These are phyloP conservation scores for Drosophila siamana DNA, from an alignment of 2,888 invertebrate genomes.

Conservation along the genomic window DNA sequence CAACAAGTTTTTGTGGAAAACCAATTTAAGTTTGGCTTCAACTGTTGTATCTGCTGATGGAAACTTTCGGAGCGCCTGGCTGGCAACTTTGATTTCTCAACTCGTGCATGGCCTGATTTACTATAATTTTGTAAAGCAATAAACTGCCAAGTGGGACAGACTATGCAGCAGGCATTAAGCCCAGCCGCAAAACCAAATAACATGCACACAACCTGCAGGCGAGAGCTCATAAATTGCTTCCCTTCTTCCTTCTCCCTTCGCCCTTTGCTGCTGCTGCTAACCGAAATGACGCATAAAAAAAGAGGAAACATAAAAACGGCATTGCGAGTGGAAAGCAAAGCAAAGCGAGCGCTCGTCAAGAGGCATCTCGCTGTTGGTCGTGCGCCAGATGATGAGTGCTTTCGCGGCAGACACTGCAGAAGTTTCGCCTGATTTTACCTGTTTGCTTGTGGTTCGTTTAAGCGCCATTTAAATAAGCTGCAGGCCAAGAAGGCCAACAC, in stretches of 20 bases:
- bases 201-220: conserved; percentile 26
- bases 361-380: conserved; percentile 27
- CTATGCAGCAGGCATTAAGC: conserved; percentile 51
- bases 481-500: conserved; percentile 37
- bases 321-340: conserved; percentile 24
- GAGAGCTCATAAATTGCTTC: conserved; percentile 55
- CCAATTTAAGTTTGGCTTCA: conserved; percentile 69
- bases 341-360: conserved; percentile 21
- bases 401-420: conserved; percentile 24
- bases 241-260: no score
- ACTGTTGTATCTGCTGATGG: conserved; percentile 38
- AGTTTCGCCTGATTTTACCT: conserved; percentile 13
- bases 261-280: conserved; percentile 5
- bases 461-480: conserved; percentile 64
- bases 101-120: conserved; percentile 73
- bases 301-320: conserved; percentile 7
- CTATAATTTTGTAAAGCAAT: conserved; percentile 75
- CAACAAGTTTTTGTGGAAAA: conserved; percentile 49
- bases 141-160: conserved; percentile 61
- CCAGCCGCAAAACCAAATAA: conserved; percentile 36
- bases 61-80: conserved; percentile 57
- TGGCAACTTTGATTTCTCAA: conserved; percentile 63
- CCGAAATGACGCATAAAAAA: conserved; percentile 63
- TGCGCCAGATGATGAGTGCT: conserved; percentile 42
- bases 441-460: conserved; percentile 33